These are phyloP conservation scores for Dendropsophus ebraccatus DNA, from an alignment of 2,113 vertebrate species.

Conservation along the genomic window DNA sequence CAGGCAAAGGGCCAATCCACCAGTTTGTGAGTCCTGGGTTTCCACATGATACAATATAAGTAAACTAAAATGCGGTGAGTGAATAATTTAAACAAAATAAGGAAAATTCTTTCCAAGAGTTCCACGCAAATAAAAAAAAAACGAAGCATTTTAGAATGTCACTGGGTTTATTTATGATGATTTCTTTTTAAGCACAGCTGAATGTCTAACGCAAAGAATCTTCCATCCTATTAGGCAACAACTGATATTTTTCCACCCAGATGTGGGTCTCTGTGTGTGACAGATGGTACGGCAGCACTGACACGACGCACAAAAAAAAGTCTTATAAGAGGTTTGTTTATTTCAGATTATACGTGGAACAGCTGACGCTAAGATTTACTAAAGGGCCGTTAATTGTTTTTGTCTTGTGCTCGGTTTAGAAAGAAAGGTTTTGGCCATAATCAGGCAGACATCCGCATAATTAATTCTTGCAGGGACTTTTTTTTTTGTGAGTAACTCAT, in stretches of 20 bases:
- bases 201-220: neutral
- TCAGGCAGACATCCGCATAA: neutral
- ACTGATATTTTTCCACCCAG: constrained; percentile 6
- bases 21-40: neutral
- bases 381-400: constrained; percentile 21
- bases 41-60: neutral
- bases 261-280: constrained; percentile 30
- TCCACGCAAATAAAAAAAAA: too few relatives aligned
- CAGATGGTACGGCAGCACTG: constrained; percentile 31
- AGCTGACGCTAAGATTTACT: constrained; percentile 1
- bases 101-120: neutral
- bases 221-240: constrained; percentile 25
- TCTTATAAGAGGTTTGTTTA: constrained; percentile 4
- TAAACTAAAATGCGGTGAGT: neutral
- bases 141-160: too few relatives aligned
- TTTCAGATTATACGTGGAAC: constrained; percentile 25
- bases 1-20: neutral
- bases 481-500: neutral
- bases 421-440: neutral
- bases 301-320: neutral
- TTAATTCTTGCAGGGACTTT: neutral
- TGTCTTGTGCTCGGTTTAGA: neutral
- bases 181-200: neutral
- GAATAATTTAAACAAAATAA: neutral
- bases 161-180: neutral